A percentile compares a stretch with the other conserved stretches of the same genome.
Conservation (phyloP, 2,113 vertebrate genomes). For the Notothenia coriiceps region DNA sequence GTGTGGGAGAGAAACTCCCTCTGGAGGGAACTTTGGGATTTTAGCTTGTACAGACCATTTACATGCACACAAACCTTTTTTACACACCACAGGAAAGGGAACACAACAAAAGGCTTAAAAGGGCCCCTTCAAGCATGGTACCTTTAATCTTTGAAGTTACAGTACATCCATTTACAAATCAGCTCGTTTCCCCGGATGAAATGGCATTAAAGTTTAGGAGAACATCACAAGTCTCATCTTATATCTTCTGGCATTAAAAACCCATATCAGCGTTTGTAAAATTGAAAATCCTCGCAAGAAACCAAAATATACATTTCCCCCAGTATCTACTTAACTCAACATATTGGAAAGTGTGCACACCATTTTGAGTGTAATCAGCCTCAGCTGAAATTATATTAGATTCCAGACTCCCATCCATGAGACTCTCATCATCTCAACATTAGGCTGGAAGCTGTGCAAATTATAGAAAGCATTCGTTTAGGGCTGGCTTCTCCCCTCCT, state of each 20-base stretch:
- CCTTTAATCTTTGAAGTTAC: not conserved
- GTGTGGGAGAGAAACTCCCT: too few species aligned
- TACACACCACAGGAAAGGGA: too few species aligned
- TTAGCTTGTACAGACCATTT: too few species aligned
- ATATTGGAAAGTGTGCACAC: constrained; percentile 63
- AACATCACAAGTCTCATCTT: constrained; percentile 7
- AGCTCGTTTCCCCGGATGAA: not conserved
- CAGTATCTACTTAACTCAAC: constrained; percentile 52
- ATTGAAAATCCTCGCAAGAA: constrained; percentile 49
- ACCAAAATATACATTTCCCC: constrained; percentile 56
- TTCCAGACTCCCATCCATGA: constrained; percentile 43
- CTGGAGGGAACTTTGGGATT: too few species aligned
- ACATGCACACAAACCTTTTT: too few species aligned
- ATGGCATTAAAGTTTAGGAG: constrained; percentile 4
- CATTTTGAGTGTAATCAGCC: constrained; percentile 66
- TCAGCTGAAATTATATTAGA: constrained; percentile 63
- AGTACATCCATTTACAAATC: not conserved
- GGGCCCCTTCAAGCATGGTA: too few species aligned
- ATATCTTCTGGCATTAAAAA: constrained; percentile 21
- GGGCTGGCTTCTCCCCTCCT: constrained; percentile 26
- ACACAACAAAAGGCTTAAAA: too few species aligned
- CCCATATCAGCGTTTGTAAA: constrained; percentile 25
- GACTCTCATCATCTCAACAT: constrained; percentile 65
- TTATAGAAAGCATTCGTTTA: constrained; percentile 47
- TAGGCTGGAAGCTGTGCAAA: constrained; percentile 54